Base-by-base conservation (phyloP, 1,140 invertebrate genomes). In the Drosophila kikkawai region DNA sequence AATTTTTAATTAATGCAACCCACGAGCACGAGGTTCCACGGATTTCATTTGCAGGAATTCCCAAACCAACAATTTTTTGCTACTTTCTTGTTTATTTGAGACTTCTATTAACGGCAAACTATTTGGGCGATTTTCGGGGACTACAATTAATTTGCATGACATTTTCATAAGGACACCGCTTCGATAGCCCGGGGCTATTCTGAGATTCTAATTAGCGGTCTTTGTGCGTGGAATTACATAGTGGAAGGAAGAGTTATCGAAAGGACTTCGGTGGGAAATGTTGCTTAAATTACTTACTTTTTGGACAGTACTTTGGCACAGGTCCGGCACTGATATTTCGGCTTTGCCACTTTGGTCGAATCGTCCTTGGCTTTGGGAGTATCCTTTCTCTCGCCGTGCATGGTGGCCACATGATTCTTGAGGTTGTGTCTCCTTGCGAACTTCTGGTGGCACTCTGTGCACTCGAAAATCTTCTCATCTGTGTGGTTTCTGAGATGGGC, bases 381-480 rank as follows among this genome's bases (percentile, higher is more conserved):
- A 13, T 53, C 48, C n/a, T n/a, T 44, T 1, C 7, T 26, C 7
- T 45, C 29, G 12, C 32, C 26, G 67, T 95, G 95, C 39, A 93
- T 91, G 15, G 80, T 93, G 60, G 93, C 94, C 4, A 93, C 80
- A 79, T 96, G 95, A 57, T 94, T 94, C 32, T 93, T 91, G 34
- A 96, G 92, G 75, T 95, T 95, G 32, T 94, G 94, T 71, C 94
- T 94, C 17, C 95, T 93, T 0, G 94, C 95, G 87, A 98, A 98
- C 41, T 94, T 94, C 1, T 93, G 87, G 0, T 82, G 82, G 83
- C 96, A 97, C 29, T 77, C 37, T 7, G 51, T 22, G 69, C 96
- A 97, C 19, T 94, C 85, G 73, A 95, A 97, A 0, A 96, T 96
- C 73, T 96, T 95, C 85, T 98, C 97, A 19, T 96, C 95, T 0